Conservation (phyloP, 2,113 vertebrate species). For the Prunella himalayana region DNA sequence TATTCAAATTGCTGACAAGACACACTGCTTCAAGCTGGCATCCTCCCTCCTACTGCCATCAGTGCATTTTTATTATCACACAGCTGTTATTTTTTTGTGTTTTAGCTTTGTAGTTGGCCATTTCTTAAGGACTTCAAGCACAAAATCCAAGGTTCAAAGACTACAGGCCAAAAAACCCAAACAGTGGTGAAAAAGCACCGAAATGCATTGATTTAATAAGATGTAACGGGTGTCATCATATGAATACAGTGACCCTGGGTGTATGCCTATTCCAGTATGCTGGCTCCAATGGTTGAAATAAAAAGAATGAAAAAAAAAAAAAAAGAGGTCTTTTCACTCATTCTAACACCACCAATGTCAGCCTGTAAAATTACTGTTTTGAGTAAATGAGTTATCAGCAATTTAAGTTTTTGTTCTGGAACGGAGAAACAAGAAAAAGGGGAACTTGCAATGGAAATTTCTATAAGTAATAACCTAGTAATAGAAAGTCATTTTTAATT, state of each 20-base stretch:
- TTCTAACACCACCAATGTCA: not conserved
- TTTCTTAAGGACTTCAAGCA: not conserved
- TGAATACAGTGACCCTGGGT: not conserved
- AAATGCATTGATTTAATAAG: not conserved
- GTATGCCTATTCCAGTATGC: accelerated
- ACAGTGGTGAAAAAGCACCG: not conserved
- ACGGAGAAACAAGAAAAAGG: not conserved
- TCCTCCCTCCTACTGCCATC: not conserved
- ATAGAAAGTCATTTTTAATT: not conserved
- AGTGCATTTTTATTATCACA: not conserved
- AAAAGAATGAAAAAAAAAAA: not conserved
- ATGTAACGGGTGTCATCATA: not conserved
- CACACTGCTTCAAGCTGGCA: not conserved
- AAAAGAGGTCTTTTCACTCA: not conserved
- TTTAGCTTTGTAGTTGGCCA: not conserved
- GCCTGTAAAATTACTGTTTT: not conserved
- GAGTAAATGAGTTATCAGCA: not conserved
- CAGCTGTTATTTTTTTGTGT: not conserved
- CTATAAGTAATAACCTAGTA: not conserved
- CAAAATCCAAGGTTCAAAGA: not conserved
- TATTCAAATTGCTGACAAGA: not conserved
- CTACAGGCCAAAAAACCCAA: not conserved
- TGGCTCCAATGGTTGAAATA: not conserved
- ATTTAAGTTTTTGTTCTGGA: not conserved
- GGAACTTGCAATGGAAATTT: not conserved